Evolutionary conservation across 2,113 vertebrate species (phyloP), one percentile per base, ranked within the genome.

Genomic region (Myotis davidii): DNA sequence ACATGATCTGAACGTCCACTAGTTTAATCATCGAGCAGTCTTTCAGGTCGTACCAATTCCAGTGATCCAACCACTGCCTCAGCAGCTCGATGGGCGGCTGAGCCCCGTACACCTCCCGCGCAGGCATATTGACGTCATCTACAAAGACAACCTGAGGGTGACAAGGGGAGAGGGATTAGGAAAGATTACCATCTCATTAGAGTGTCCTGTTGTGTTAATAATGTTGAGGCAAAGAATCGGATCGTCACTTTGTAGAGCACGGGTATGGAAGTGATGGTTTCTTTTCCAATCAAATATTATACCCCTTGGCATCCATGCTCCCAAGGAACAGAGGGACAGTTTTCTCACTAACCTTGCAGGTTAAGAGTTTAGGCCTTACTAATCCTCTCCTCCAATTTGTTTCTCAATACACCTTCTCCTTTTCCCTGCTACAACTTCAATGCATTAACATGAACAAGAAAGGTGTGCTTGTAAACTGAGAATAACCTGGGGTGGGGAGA

Each of bases 51-150:
- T 99, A 99, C 99, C 99, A 99, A 95, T 99, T 99, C 98, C 99
- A 99, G 96, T 99, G 99, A 97, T 99, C 99, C 90, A 99, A 97
- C 99, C 99, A 99, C 97, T 99, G 99, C 16, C 99, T 98, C 59
- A 99, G 98, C 83, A 99, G 98, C 97, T 99, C 99, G 84, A 99
- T 99, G 8, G 99, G 99, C 0, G 99, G 99, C 72, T 99, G 99
- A 84, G 99, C 99, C 79, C 99, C 99, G 37, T 99, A 99, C 2
- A 99, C 98, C 96, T 99, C 99, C 94, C 98, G 98, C n/a, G 99
- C 98, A 17, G 99, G 99, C 99, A 99, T 99, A 96, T 99, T 99
- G 82, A 99, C 99, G 89, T 99, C 99, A 96, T 99, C 99, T 95
- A 99, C 99, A 98, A 99, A 99, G 85, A 99, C 98, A 95, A 99